phyloP scores from a whole-genome alignment of 1,140 invertebrate genomes.

The Sycobia sp. region DNA sequence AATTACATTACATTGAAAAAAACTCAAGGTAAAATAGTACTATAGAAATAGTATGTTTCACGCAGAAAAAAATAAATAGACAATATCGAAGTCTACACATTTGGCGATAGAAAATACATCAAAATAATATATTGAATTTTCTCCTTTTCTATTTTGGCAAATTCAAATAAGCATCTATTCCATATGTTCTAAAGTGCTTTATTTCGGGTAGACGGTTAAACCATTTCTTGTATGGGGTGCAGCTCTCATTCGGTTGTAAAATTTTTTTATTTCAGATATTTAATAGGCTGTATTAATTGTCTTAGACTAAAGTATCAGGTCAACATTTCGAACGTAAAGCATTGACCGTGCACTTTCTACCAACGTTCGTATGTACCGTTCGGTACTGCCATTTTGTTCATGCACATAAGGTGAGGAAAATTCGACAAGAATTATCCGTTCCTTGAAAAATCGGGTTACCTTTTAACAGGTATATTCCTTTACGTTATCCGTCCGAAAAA shows the following conservation, averaged over 20 bases:
- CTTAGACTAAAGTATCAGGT: too few relatives aligned
- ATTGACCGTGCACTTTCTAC: background rate
- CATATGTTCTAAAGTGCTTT: background rate
- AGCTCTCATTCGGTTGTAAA: background rate
- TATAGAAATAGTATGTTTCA: too few relatives aligned
- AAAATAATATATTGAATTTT: too few relatives aligned
- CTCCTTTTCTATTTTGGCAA: background rate
- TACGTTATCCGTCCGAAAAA: conserved; percentile 36
- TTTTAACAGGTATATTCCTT: conserved; percentile 21
- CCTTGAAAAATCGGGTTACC: background rate
- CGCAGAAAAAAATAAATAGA: too few relatives aligned
- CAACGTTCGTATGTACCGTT: conserved; percentile 46
- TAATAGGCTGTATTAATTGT: too few relatives aligned
- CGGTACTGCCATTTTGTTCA: conserved; percentile 42
- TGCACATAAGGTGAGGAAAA: conserved; percentile 39
- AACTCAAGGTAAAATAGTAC: too few relatives aligned
- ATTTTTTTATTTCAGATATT: background rate
- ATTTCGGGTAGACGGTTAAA: background rate
- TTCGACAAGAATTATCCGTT: conserved; percentile 29
- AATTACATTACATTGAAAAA: too few relatives aligned
- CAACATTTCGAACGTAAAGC: background rate
- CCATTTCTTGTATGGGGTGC: background rate
- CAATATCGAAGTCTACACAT: too few relatives aligned
- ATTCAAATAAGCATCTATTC: background rate
- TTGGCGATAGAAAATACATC: too few relatives aligned